Evolutionary conservation across 2,888 invertebrate genomes (phyloP).

Genomic region (Sepiola atlantica): DNA sequence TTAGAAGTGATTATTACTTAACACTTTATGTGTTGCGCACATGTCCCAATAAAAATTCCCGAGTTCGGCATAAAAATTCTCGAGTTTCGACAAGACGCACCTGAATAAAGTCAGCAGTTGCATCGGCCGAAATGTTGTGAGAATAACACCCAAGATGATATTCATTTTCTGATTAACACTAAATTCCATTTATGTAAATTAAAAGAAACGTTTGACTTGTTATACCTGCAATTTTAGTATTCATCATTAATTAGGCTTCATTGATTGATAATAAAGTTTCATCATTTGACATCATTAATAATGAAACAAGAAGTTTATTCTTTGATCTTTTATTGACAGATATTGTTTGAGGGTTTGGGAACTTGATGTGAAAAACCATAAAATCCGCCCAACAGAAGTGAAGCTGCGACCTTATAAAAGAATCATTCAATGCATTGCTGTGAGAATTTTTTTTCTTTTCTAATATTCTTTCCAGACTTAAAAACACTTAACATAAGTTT

Average conservation of each 20-base stretch:
- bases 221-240: not conserved
- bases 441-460: slow-evolving; percentile 60
- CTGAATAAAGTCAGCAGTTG: too few relatives aligned
- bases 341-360: slow-evolving; percentile 74
- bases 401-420: slow-evolving; percentile 86
- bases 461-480: not conserved
- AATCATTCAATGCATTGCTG: slow-evolving; percentile 83
- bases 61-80: too few relatives aligned
- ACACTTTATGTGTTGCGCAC: too few relatives aligned
- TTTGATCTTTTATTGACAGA: slow-evolving; percentile 58
- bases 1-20: too few relatives aligned
- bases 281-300: not conserved
- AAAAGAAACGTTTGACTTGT: not conserved
- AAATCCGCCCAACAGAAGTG: slow-evolving; percentile 84
- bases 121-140: too few relatives aligned
- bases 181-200: not conserved
- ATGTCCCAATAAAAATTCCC: too few relatives aligned
- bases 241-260: not conserved
- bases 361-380: slow-evolving; percentile 79
- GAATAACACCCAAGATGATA: not conserved
- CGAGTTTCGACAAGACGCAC: too few relatives aligned
- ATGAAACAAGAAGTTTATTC: not conserved
- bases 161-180: not conserved
- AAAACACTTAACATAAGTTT: not conserved
- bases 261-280: not conserved